Percentiles rank a stretch among this genome's conserved stretches.
phyloP scores from a whole-genome alignment of 1,140 invertebrate genomes.

The Asobara japonica region DNA sequence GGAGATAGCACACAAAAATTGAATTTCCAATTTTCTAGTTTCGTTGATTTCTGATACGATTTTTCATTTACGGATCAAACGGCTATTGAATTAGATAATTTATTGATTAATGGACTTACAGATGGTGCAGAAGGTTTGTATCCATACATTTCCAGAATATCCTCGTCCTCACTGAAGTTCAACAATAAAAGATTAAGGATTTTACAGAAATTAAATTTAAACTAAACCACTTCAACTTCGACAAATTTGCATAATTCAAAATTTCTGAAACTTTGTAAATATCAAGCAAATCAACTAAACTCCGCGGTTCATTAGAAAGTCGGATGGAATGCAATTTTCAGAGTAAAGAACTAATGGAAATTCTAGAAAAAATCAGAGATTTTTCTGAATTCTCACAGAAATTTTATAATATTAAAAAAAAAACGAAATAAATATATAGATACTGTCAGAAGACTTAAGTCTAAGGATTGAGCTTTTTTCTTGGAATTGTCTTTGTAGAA shows the following conservation, averaged over 20 bases:
- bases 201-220: neutral
- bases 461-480: too few relatives aligned
- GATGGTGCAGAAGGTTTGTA: conserved; percentile 31
- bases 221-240: neutral
- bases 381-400: too few relatives aligned
- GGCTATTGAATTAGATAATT: neutral
- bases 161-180: conserved; percentile 44
- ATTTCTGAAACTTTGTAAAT: neutral
- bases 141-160: conserved; percentile 54
- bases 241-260: too few relatives aligned
- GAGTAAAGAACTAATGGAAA: neutral
- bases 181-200: conserved; percentile 21
- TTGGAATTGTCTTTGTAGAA: too few relatives aligned
- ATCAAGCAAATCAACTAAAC: neutral
- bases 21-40: neutral
- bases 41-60: neutral
- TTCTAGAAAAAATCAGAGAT: too few relatives aligned
- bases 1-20: too few relatives aligned
- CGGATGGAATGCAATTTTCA: neutral
- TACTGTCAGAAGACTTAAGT: too few relatives aligned
- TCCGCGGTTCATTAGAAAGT: neutral
- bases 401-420: too few relatives aligned
- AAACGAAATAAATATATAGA: too few relatives aligned
- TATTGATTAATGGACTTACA: conserved; percentile 43
- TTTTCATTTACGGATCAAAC: neutral